These are phyloP conservation scores for Hydrotaea diabolus DNA, from an alignment of 2,888 invertebrate genomes.

Conservation along the genomic window DNA sequence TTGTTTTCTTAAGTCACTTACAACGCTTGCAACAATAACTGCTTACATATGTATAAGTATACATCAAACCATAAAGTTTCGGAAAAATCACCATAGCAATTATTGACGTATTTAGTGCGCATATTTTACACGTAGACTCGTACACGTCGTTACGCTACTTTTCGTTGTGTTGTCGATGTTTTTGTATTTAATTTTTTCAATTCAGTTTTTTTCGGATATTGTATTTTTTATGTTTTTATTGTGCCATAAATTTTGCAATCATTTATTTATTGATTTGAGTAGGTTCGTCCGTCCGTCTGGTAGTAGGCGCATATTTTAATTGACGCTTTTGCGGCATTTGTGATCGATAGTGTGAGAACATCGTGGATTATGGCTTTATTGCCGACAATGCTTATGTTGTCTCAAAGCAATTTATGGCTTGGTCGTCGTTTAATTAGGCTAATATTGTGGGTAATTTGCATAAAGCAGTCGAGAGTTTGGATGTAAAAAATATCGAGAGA, in stretches of 20 bases:
- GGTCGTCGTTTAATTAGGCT: background rate
- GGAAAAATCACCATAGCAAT: conserved; percentile 49
- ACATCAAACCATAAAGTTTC: conserved; percentile 45
- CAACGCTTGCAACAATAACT: conserved; percentile 43
- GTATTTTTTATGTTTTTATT: conserved; percentile 32
- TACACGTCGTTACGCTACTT: background rate
- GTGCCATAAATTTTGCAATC: conserved; percentile 26
- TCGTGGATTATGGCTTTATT: conserved; percentile 19
- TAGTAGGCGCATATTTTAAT: background rate
- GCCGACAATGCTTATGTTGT: conserved; percentile 19
- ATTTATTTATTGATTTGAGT: conserved; percentile 48
- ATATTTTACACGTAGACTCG: conserved; percentile 14
- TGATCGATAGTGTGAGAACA: conserved; percentile 43
- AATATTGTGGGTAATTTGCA: background rate
- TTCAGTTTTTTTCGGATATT: background rate
- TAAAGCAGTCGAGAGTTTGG: too few species aligned
- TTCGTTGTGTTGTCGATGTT: conserved; percentile 23
- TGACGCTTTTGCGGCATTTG: conserved; percentile 33
- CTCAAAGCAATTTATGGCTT: background rate
- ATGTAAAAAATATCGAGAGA: too few species aligned
- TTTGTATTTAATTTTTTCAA: background rate
- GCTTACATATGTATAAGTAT: background rate
- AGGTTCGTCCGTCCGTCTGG: background rate
- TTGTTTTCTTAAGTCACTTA: conserved; percentile 25
- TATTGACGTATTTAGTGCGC: conserved; percentile 48